Evolutionary conservation across 1,140 invertebrate species (phyloP).

Genomic region (Drepana arcuata): DNA sequence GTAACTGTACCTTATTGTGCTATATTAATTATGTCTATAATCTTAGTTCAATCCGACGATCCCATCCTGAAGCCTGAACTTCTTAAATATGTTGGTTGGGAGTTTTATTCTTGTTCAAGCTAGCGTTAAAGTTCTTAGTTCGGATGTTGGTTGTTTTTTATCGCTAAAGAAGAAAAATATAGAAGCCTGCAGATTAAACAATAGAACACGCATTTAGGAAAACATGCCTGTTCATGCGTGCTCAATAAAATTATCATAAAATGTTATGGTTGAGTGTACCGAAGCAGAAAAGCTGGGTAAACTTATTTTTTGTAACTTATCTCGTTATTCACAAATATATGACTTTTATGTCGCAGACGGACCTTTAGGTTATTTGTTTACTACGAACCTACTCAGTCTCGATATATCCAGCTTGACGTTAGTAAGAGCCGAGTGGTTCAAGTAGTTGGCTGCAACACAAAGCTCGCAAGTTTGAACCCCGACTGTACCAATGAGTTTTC

Average conservation of each 20-base stretch:
- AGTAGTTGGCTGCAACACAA: too few relatives aligned
- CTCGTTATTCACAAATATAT: constrained; percentile 55
- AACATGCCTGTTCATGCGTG: constrained; percentile 25
- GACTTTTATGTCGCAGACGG: constrained; percentile 53
- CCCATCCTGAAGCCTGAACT: constrained; percentile 1
- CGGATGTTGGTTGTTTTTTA: too few relatives aligned
- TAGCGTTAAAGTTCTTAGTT: too few relatives aligned
- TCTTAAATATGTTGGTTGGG: constrained; percentile 1
- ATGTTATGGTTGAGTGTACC: constrained; percentile 37
- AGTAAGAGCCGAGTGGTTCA: too few relatives aligned
- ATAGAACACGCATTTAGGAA: constrained; percentile 6
- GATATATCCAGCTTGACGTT: too few relatives aligned
- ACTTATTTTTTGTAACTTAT: constrained; percentile 50
- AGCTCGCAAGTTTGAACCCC: too few relatives aligned
- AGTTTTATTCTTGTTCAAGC: not conserved
- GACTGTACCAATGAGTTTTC: too few relatives aligned
- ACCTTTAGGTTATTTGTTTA: constrained; percentile 48
- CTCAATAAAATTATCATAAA: constrained; percentile 49
- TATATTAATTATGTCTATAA: too few relatives aligned
- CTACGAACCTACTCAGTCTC: constrained; percentile 33
- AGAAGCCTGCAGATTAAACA: constrained; percentile 1
- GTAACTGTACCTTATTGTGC: too few relatives aligned
- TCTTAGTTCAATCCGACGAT: constrained; percentile 19
- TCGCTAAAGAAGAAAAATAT: not conserved
- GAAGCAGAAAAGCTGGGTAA: constrained; percentile 35